Percentiles rank a stretch among this genome's conserved stretches.
phyloP scores from a whole-genome alignment of 2,888 invertebrate species.

The Acronicta psi region DNA sequence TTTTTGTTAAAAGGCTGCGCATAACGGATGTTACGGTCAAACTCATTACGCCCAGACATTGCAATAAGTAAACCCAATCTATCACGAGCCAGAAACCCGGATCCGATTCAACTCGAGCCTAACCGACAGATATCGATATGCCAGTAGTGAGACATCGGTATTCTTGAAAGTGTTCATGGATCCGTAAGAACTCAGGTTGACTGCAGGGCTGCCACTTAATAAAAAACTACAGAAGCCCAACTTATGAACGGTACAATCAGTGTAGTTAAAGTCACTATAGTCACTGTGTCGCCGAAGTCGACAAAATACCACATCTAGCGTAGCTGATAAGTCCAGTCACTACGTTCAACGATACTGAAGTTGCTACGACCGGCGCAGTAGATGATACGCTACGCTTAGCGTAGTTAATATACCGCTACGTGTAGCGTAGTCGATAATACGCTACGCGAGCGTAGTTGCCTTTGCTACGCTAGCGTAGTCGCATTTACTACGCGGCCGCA shows the following conservation, averaged over 20 bases:
- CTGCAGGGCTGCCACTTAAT: slow-evolving; percentile 57
- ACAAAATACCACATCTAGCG: not conserved
- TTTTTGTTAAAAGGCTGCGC: slow-evolving; percentile 7
- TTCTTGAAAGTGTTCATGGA: slow-evolving; percentile 71
- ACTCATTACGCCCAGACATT: slow-evolving; percentile 27
- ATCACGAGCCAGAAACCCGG: slow-evolving; percentile 44
- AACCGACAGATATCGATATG: slow-evolving; percentile 56
- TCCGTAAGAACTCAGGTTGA: slow-evolving; percentile 70
- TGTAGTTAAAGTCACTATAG: slow-evolving; percentile 11
- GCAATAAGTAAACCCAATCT: slow-evolving; percentile 44
- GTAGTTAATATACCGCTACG: not conserved
- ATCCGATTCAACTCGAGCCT: slow-evolving; percentile 47
- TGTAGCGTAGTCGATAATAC: not conserved
- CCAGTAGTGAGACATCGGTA: slow-evolving; percentile 57
- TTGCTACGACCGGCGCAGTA: not conserved
- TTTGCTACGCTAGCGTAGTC: no score
- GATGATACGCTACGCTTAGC: not conserved
- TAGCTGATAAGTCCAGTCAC: no score
- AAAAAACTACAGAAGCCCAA: slow-evolving; percentile 33
- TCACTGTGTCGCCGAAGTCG: slow-evolving; percentile 14
- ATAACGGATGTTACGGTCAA: slow-evolving; percentile 44
- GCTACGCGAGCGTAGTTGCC: not conserved
- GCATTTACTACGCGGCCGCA: no score
- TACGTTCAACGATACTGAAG: not conserved
- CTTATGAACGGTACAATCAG: not conserved